A percentile compares a stretch with the other conserved stretches of the same genome.
phyloP scores from a whole-genome alignment of 2,888 invertebrate species.

The Serrognathus titanus region DNA sequence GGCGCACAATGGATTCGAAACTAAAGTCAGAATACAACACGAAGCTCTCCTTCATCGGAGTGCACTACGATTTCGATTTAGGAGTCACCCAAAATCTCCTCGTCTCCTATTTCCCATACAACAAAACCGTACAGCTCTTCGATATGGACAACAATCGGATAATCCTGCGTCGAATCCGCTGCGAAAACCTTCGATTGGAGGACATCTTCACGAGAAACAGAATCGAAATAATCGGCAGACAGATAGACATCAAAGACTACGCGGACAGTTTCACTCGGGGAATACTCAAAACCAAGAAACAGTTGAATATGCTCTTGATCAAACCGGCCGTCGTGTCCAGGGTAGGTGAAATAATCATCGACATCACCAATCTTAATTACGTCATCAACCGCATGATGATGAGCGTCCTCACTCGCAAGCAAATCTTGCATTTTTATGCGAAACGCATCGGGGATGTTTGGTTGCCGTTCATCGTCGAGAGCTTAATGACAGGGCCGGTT shows the following conservation, averaged over 20 bases:
- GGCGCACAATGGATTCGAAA: too few species aligned
- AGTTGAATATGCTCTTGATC: conserved; percentile 73
- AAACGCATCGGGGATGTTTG: conserved; percentile 57
- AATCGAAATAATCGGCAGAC: conserved; percentile 68
- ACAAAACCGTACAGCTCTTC: conserved; percentile 73
- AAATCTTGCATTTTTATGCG: conserved; percentile 63
- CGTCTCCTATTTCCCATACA: conserved; percentile 71
- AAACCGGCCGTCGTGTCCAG: conserved; percentile 69
- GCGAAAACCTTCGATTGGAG: conserved; percentile 61
- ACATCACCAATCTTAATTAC: conserved; percentile 61
- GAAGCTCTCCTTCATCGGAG: conserved; percentile 65
- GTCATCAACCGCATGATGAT: conserved; percentile 68
- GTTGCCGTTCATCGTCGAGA: conserved; percentile 62
- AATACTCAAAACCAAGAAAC: conserved; percentile 59
- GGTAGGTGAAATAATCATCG: conserved; percentile 71
- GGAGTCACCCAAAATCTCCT: conserved; percentile 70
- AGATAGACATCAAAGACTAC: conserved; percentile 69
- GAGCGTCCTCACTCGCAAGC: conserved; percentile 62
- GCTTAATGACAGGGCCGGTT: conserved; percentile 65
- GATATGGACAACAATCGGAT: conserved; percentile 41
- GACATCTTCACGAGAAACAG: conserved; percentile 73
- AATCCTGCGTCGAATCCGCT: conserved; percentile 62
- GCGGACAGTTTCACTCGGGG: conserved; percentile 67
- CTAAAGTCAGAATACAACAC: conserved; percentile 47
- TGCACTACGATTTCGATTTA: conserved; percentile 85